These are phyloP conservation scores for Cladorhizidae sp. DNA, from an alignment of 37 sponge, comb jelly and placozoan genomes.

Conservation along the genomic window DNA sequence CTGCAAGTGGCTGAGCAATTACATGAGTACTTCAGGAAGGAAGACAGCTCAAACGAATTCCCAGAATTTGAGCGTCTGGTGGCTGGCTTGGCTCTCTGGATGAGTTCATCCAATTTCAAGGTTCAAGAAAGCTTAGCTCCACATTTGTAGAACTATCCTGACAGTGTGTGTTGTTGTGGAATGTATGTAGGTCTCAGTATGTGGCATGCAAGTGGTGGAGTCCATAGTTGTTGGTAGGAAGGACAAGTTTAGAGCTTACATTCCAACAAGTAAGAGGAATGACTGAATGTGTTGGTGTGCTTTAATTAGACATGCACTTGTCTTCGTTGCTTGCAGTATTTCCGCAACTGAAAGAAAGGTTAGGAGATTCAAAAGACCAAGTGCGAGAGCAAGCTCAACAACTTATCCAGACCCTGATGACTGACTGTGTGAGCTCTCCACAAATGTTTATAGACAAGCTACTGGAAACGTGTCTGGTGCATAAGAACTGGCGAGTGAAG, in stretches of 20 bases:
- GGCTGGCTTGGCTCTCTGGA: constrained; percentile 51
- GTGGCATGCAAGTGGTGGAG: constrained; percentile 58
- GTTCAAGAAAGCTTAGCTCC: constrained; percentile 12
- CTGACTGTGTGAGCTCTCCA: constrained; percentile 32
- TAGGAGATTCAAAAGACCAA: constrained; percentile 76
- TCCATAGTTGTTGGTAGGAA: constrained; percentile 22
- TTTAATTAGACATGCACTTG: background rate
- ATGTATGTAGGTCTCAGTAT: constrained; percentile 58
- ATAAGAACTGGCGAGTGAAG: constrained; percentile 87
- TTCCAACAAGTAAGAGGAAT: constrained; percentile 43
- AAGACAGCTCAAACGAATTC: constrained; percentile 36
- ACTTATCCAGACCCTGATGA: constrained; percentile 55
- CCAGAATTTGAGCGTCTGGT: constrained; percentile 63
- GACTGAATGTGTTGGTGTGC: background rate
- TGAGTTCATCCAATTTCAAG: constrained; percentile 67
- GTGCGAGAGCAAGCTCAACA: constrained; percentile 63
- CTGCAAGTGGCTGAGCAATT: constrained; percentile 59
- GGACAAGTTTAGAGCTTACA: constrained; percentile 37
- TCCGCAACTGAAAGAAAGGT: constrained; percentile 61
- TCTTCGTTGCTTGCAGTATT: constrained; percentile 39
- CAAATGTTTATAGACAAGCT: constrained; percentile 44
- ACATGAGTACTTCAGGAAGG: constrained; percentile 38
- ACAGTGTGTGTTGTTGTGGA: background rate
- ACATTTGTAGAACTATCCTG: background rate
- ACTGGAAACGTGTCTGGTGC: constrained; percentile 43